Evolutionary conservation across 2,888 invertebrate genomes (phyloP), one percentile per base, ranked within the genome.

Genomic region (Heliconius ethilla): DNA sequence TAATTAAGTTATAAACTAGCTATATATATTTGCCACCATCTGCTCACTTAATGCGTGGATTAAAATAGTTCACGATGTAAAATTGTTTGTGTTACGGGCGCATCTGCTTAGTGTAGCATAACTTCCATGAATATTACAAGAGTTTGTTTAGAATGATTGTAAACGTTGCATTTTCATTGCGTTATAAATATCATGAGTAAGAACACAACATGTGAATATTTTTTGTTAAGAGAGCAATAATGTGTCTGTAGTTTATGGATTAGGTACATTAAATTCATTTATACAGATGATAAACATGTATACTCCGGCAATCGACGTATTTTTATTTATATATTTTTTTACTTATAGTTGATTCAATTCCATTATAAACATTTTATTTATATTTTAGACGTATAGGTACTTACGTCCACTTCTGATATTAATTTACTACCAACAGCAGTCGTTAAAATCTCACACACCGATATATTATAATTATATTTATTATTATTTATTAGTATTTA

Each of bases 11-110:
- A 37, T n/a, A 27, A 74, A 45, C 22, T 40, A n/a, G 40, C 13
- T 33, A 59, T 29, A 15, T 51, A 51, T 51, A 51, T 51, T 40
- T 63, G 37, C 73, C 27, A 6, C 63, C 40, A 33, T 76, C 70
- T 66, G 66, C 66, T 73, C 70, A 63, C 37, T 37, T 66, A 65
- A 69, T 74, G 55, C 22, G 75, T 67, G 73, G 27, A 67, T 75
- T 79, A 51, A 76, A 80, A 76, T 78, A 80, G 77, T 77, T 75
- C 80, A 74, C 82, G 82, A 82, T 82, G 84, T 85, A 84, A 85
- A 51, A 84, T 84, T 83, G 86, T 84, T 86, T 86, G 85, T 82
- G 84, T 84, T 79, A 85, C 86, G 85, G 84, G 84, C 82, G 83
- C 73, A 33, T 67, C 33, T 74, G 77, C 72, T 67, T 69, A 74